Conservation (phyloP, 2,888 invertebrate genomes). For the Laothoe populi region DNA sequence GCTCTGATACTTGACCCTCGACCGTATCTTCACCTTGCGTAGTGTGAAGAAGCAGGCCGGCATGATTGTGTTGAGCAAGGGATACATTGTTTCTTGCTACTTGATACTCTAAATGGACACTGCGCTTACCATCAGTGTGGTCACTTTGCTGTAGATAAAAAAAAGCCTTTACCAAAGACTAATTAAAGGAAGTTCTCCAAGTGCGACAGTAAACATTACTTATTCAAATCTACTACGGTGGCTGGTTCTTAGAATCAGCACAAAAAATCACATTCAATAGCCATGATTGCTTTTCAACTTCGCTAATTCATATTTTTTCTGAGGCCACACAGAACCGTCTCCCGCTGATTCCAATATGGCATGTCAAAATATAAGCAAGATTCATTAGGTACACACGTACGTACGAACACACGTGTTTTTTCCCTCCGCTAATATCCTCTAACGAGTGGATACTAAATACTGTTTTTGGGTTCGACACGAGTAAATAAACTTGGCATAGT, state of each 20-base stretch:
- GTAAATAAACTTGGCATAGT: constrained; percentile 21
- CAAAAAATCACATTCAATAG: constrained; percentile 3
- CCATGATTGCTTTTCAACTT: background rate
- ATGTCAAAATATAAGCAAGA: constrained; percentile 48
- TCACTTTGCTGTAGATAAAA: too few species aligned
- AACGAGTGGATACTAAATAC: constrained; percentile 23
- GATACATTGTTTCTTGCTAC: too few species aligned
- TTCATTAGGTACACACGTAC: constrained; percentile 39
- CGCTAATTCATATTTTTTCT: constrained; percentile 24
- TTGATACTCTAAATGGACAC: too few species aligned
- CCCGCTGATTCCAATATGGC: constrained; percentile 51
- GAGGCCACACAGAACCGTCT: constrained; percentile 57
- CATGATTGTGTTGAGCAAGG: too few species aligned
- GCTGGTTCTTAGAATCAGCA: background rate
- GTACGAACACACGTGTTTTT: constrained; percentile 2
- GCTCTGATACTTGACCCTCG: too few species aligned
- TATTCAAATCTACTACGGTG: background rate
- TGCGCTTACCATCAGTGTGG: too few species aligned
- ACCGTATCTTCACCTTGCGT: too few species aligned
- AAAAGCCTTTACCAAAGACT: too few species aligned
- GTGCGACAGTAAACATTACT: background rate
- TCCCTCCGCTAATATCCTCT: constrained; percentile 14
- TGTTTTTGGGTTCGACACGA: constrained; percentile 13
- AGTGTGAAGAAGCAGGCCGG: too few species aligned
- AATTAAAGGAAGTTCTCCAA: background rate